These are phyloP conservation scores for Geococcyx californianus DNA, from an alignment of 2,113 vertebrate genomes.

Conservation along the genomic window DNA sequence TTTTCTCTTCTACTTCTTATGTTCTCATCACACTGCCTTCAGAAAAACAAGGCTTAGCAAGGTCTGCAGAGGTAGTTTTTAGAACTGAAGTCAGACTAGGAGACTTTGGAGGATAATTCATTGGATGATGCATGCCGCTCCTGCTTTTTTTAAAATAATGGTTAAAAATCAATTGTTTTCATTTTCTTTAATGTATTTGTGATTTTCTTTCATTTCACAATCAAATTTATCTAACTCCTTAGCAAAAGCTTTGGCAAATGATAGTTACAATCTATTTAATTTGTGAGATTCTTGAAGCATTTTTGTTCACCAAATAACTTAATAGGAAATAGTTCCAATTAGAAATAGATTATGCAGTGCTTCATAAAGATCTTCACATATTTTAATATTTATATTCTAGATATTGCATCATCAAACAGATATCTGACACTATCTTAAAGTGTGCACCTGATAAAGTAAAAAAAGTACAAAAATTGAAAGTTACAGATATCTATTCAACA, in stretches of 20 bases:
- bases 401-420: not conserved
- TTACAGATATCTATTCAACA: not conserved
- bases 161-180: not conserved
- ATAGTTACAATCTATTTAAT: not conserved
- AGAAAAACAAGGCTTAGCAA: not conserved
- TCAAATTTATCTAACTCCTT: not conserved
- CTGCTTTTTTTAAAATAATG: not conserved
- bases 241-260: not conserved
- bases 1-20: not conserved
- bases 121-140: not conserved
- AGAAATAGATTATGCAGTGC: not conserved
- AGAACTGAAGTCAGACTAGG: not conserved
- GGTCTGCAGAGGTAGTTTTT: not conserved
- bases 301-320: not conserved
- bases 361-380: not conserved
- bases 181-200: not conserved
- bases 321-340: not conserved
- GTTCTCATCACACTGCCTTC: not conserved
- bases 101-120: not conserved
- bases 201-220: not conserved
- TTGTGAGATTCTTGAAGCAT: not conserved
- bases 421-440: not conserved
- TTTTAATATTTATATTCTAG: not conserved
- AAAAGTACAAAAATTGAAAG: not conserved
- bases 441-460: not conserved